Percentiles rank a stretch among this genome's conserved stretches.
Evolutionary conservation across 2,113 vertebrate species (phyloP).

Genomic region (Microcebus griseorufus): DNA sequence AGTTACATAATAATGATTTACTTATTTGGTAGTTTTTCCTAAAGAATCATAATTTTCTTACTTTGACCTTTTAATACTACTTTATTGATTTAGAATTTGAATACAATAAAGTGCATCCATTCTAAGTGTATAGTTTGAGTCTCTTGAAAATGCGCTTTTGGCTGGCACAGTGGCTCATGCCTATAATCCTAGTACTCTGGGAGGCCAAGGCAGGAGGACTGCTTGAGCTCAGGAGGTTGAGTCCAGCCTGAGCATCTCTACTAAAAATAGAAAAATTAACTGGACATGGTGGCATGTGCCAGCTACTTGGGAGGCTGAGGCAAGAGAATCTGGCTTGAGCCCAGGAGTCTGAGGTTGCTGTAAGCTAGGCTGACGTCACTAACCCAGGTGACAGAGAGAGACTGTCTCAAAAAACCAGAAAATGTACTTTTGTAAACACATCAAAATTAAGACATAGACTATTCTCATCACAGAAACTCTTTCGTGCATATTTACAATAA

Average conservation of each 20-base stretch:
- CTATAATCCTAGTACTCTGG: too few relatives aligned
- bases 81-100: background rate
- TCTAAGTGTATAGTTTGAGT: background rate
- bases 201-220: too few relatives aligned
- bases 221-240: too few relatives aligned
- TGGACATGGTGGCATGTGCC: too few relatives aligned
- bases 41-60: background rate
- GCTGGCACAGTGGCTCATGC: too few relatives aligned
- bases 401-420: background rate
- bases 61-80: background rate
- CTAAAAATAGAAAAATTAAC: too few relatives aligned
- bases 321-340: too few relatives aligned
- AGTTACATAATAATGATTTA: background rate
- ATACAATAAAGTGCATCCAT: background rate
- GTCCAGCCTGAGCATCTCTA: too few relatives aligned
- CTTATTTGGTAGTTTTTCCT: background rate
- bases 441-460: background rate
- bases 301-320: too few relatives aligned
- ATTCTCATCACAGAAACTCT: background rate
- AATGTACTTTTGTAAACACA: background rate
- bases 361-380: too few relatives aligned
- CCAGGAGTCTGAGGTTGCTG: too few relatives aligned
- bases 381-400: too few relatives aligned
- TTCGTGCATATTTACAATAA: background rate
- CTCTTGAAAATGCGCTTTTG: background rate